Evolutionary conservation across 2,797 vertebrate genomes (phyloP).

Genomic region (Mus caroli): DNA sequence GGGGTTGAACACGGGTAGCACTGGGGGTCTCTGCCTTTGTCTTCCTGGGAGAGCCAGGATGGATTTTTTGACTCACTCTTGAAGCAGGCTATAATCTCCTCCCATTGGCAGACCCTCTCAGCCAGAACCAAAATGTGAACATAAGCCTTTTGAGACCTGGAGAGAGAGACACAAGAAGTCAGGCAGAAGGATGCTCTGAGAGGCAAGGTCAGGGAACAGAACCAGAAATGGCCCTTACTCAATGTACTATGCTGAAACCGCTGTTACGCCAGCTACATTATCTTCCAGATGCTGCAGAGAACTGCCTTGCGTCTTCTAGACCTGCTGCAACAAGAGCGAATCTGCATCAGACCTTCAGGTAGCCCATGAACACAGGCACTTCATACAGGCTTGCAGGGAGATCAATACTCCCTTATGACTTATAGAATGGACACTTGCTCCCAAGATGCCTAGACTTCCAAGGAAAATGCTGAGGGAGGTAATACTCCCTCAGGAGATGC

Average conservation of each 20-base stretch:
- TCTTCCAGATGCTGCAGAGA: neutral
- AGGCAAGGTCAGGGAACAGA: neutral
- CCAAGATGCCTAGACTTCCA: neutral
- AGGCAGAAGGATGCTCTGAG: accelerated
- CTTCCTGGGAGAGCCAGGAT: neutral
- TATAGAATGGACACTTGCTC: neutral
- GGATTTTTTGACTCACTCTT: slow-evolving; percentile 17
- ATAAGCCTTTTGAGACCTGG: neutral
- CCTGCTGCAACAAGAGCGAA: neutral
- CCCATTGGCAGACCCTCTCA: neutral
- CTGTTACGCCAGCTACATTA: accelerated
- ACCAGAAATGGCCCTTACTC: accelerated
- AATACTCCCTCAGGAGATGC: neutral
- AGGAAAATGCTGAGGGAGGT: neutral
- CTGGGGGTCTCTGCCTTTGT: neutral
- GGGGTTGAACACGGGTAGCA: accelerated
- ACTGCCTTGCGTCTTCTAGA: neutral
- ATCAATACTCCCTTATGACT: neutral
- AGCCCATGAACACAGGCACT: neutral
- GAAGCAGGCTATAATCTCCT: neutral
- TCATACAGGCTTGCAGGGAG: accelerated
- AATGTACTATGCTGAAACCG: accelerated
- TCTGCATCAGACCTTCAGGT: neutral
- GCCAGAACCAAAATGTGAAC: neutral
- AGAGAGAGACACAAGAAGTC: accelerated